Base-by-base conservation (phyloP, 2,797 vertebrate genomes). In the Stomatorhinus walkeri region DNA sequence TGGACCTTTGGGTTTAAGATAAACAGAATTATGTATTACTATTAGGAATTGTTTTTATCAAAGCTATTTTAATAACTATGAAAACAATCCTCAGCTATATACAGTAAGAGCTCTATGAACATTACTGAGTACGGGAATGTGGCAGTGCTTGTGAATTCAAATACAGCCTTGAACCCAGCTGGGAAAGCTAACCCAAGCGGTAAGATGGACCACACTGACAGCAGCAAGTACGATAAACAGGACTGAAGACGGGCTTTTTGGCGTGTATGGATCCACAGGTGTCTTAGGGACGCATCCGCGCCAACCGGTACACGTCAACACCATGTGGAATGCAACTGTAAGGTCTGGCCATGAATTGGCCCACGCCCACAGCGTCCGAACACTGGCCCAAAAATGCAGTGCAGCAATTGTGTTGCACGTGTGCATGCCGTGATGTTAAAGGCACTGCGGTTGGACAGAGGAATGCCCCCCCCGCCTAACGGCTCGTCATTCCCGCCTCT, bases 401-500 rank as follows among this genome's bases (percentile, higher is more conserved):
- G 68, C 40, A 81, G 40, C 43, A 19, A n/a, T 16, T 46, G 48
- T 52, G 83, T 51, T 85, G 48, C 83, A 14, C 48, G 19, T 81
- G 48, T 88, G 32, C 19, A n/a, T 22, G 32, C 36, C 10, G 36
- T 54, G 16, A 59, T 54, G 28, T 52, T 81, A 40, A 40, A 24
- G 87, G 72, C 72, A 76, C 87, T 54, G 49, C 16, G 14, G 61
- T 59, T 56, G 6, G 81, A 85, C 24, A n/a, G 22, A 68, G 59
- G 43, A 64, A 49, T 64, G 14, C 16, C 51, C 88, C 48, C 32
- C 24, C 76, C 54, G 24, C 36, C 76, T 89, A 54, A 28, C 91
- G 88, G 76, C 85, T 88, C 87, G 7, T n/a, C 81, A 1, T 87
- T 59, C 59, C 52, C 88, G 59, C 24, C 87, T 88, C 48, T 49